Evolutionary conservation across 1,140 invertebrate species (phyloP).

Genomic region (Pollicipes pollicipes): DNA sequence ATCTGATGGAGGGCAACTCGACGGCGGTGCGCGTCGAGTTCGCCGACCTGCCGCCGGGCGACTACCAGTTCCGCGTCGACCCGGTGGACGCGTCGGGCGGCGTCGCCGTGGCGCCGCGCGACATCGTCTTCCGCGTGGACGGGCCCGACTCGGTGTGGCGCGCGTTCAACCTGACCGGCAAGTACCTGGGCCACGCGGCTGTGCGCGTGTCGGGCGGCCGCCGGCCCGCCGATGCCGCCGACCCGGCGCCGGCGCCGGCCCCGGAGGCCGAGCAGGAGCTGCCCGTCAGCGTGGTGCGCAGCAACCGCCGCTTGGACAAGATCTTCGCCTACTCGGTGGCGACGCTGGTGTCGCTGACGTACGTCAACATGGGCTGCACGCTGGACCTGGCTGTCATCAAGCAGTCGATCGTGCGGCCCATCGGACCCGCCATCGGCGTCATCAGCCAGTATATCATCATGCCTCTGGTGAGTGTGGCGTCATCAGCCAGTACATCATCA

Average conservation of each 20-base stretch:
- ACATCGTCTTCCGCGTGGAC: conserved; percentile 11
- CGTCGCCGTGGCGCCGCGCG: conserved; percentile 9
- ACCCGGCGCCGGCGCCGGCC: no score
- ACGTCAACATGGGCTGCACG: conserved; percentile 85
- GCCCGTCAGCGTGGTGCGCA: conserved; percentile 39
- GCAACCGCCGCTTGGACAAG: conserved; percentile 40
- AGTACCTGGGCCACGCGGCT: conserved; percentile 41
- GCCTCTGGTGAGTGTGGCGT: conserved; percentile 52
- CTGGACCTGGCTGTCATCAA: conserved; percentile 55
- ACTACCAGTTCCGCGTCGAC: conserved; percentile 13
- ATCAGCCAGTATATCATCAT: conserved; percentile 69
- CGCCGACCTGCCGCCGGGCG: conserved; percentile 5
- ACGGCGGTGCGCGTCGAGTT: conserved; percentile 15
- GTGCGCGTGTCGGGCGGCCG: conserved; percentile 13
- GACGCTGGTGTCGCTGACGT: conserved; percentile 60
- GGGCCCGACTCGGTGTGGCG: conserved; percentile 8
- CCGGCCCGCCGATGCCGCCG: no score
- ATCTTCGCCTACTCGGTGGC: conserved; percentile 60
- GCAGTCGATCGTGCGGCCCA: conserved; percentile 47
- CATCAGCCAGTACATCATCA: no score
- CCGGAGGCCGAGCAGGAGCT: conserved; percentile 16
- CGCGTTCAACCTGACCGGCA: conserved; percentile 34
- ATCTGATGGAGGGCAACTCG: conserved; percentile 17
- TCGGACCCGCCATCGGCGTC: conserved; percentile 69
- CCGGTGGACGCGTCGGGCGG: not conserved